Conservation (phyloP, 2,797 vertebrate species). For the Silurus aristotelis region DNA sequence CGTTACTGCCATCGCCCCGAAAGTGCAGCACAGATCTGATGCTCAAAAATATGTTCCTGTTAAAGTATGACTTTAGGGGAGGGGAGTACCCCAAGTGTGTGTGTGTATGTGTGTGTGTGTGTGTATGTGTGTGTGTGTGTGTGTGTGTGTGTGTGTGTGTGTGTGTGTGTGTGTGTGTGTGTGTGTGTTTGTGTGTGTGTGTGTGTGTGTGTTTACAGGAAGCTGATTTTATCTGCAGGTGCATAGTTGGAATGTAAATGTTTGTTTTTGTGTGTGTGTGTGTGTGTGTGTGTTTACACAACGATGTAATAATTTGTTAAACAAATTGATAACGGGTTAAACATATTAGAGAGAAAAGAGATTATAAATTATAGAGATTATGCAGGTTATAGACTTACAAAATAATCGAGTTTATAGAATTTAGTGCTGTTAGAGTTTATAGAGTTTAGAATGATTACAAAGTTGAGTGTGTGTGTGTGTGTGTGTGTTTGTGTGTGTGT, state of each 20-base stretch:
- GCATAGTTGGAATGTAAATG: not conserved
- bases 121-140: not conserved
- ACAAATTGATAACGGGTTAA: no score
- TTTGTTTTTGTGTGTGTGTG: not conserved
- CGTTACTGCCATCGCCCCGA: not conserved
- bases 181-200: not conserved
- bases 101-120: not conserved
- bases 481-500: no score
- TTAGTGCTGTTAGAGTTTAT: no score
- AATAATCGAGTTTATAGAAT: no score
- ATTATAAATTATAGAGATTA: no score
- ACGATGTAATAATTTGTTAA: not conserved
- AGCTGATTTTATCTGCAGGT: constrained; percentile 11
- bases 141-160: not conserved
- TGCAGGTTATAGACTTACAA: no score
- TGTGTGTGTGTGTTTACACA: not conserved
- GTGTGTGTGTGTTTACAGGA: not conserved
- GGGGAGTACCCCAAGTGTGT: not conserved
- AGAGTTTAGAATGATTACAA: no score
- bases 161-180: not conserved
- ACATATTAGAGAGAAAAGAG: not conserved
- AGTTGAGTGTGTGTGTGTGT: no score
- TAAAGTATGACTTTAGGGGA: not conserved
- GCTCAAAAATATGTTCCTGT: not conserved
- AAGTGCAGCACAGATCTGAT: not conserved